phyloP scores from a whole-genome alignment of 1,140 invertebrate genomes.

The Temnothorax longispinosus region DNA sequence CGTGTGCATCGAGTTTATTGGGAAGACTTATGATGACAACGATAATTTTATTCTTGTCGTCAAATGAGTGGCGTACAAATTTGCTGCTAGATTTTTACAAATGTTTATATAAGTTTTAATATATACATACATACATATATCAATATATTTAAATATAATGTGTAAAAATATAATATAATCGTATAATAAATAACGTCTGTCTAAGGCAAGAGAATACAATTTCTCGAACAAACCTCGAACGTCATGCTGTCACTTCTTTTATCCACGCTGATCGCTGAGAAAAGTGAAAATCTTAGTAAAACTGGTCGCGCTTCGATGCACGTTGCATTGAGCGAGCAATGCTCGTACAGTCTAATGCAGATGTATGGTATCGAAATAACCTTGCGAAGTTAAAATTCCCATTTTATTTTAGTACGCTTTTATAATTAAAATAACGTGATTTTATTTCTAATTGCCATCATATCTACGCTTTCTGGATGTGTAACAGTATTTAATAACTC shows the following conservation, averaged over 20 bases:
- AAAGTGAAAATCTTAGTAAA: conserved; percentile 80
- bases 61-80: not conserved
- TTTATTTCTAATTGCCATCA: not conserved
- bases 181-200: conserved; percentile 5
- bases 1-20: not conserved
- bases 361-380: conserved; percentile 46
- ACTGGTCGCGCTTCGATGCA: conserved; percentile 77
- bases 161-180: not conserved
- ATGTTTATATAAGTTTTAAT: conserved; percentile 16
- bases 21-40: not conserved
- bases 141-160: not conserved
- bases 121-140: no score
- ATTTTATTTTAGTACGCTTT: not conserved
- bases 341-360: not conserved
- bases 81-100: not conserved
- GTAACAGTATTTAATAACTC: not conserved
- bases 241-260: not conserved
- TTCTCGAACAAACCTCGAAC: not conserved
- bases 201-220: not conserved
- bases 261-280: not conserved
- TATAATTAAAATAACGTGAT: not conserved
- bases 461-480: not conserved
- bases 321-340: conserved; percentile 38
- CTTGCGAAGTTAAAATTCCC: conserved; percentile 39
- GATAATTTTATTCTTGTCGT: not conserved